phyloP scores from a whole-genome alignment of 2,113 vertebrate species.

The Tragelaphus scriptus region DNA sequence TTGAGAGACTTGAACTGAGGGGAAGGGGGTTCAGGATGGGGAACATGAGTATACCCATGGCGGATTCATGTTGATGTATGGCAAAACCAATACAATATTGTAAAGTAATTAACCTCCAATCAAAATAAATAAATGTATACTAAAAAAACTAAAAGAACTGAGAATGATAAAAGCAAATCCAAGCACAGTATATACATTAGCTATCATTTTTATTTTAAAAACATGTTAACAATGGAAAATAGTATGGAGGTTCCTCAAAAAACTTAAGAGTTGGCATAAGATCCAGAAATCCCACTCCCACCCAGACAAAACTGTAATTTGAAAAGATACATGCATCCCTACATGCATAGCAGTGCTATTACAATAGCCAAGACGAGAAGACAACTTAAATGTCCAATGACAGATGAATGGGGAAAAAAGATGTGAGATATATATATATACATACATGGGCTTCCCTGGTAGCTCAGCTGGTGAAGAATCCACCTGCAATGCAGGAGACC shows the following conservation, averaged over 20 bases:
- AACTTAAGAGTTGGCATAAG: neutral
- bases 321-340: neutral
- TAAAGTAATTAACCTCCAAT: too few species aligned
- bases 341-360: neutral
- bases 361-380: neutral
- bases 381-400: neutral
- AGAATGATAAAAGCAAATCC: neutral
- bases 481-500: neutral
- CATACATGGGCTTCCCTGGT: neutral
- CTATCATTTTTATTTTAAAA: neutral
- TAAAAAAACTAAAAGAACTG: neutral
- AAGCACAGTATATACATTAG: neutral
- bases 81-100: too few species aligned
- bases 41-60: too few species aligned
- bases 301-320: neutral
- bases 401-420: neutral
- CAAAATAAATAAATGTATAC: too few species aligned
- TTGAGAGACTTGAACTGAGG: neutral
- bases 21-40: too few species aligned
- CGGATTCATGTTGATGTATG: too few species aligned
- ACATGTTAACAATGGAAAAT: neutral
- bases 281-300: neutral
- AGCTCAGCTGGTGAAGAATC: neutral
- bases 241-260: neutral
- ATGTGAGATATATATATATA: neutral